Base-by-base conservation (phyloP, 2,113 vertebrate species). In the Cyprinodon variegatus region DNA sequence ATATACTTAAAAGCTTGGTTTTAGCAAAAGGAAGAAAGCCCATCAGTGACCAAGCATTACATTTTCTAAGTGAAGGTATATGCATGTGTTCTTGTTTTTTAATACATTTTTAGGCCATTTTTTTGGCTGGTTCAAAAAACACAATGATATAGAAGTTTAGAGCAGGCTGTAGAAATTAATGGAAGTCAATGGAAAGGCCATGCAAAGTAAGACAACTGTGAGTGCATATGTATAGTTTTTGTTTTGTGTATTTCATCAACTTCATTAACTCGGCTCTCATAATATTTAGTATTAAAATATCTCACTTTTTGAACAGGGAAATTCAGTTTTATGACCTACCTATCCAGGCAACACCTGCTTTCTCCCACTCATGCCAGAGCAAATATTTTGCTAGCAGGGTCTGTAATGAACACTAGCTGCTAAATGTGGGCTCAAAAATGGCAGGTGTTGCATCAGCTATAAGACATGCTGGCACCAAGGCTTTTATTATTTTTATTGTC, bases 361-460 rank as follows among this genome's bases (percentile, higher is more conserved):
- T 64, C 36, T 67, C 1, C 10, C 20, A 38, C 13, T 48, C 29
- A 46, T 82, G 89, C 84, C 84, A 79, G 73, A 67, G 82, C 81
- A 70, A 83, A 83, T 85, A 78, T 78, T 67, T 10, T 65, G 76
- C 74, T 78, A 65, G 73, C 64, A 78, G 76, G 78, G 61, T 61
- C 82, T 72, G 67, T 82, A 90, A 84, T 87, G 38, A 87, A 81
- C 73, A 84, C 79, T 79, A 72, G 45, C 60, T 2, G 68, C 83
- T 79, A 85, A 77, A 78, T 67, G 68, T 15, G 70, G 63, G 11
- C 36, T 45, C 9, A 61, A 61, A 83, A 62, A 61, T 88, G 85
- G 79, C 85, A 79, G 62, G 4, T 11, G 48, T 48, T 86, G 68
- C 63, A 53, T 84, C 68, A 67, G 38, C 65, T 74, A 72, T 20